phyloP scores from a whole-genome alignment of 2,888 invertebrate species.

The Calephelis perditalis region DNA sequence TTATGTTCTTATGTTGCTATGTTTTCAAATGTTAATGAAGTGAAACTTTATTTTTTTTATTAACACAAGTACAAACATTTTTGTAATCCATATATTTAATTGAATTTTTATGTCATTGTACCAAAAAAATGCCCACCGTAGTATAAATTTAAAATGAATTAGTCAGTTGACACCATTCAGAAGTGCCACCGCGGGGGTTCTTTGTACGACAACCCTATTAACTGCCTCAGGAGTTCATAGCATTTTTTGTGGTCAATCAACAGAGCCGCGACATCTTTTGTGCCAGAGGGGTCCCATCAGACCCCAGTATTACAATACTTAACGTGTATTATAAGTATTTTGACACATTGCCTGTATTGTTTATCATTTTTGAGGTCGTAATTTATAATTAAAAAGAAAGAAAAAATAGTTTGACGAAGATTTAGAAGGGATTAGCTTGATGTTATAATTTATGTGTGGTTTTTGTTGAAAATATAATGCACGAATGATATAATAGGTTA shows the following conservation, averaged over 20 bases:
- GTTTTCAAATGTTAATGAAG: too few relatives aligned
- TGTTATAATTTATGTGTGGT: slow-evolving; percentile 57
- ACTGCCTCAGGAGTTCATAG: slow-evolving; percentile 76
- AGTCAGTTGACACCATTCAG: slow-evolving; percentile 51
- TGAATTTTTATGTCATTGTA: too few relatives aligned
- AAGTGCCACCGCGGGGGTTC: slow-evolving; percentile 48
- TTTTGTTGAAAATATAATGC: slow-evolving; percentile 5
- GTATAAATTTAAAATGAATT: slow-evolving; percentile 57
- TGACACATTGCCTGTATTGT: slow-evolving; percentile 73
- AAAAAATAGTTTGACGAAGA: slow-evolving; percentile 51
- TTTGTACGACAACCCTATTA: slow-evolving; percentile 60
- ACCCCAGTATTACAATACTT: slow-evolving; percentile 37
- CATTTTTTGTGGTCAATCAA: slow-evolving; percentile 51
- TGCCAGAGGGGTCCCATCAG: slow-evolving; percentile 35
- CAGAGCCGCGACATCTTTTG: slow-evolving; percentile 34
- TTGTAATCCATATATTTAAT: too few relatives aligned
- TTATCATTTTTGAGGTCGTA: slow-evolving; percentile 58
- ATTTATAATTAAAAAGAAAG: slow-evolving; percentile 64
- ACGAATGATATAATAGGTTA: background rate
- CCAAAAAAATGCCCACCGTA: slow-evolving; percentile 24
- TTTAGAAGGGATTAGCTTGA: slow-evolving; percentile 52
- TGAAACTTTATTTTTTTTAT: too few relatives aligned
- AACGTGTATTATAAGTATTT: slow-evolving; percentile 63
- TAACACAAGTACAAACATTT: too few relatives aligned
- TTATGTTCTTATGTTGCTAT: too few relatives aligned